Evolutionary conservation across 2,797 vertebrate genomes (phyloP).

Genomic region (Microhierax caerulescens): DNA sequence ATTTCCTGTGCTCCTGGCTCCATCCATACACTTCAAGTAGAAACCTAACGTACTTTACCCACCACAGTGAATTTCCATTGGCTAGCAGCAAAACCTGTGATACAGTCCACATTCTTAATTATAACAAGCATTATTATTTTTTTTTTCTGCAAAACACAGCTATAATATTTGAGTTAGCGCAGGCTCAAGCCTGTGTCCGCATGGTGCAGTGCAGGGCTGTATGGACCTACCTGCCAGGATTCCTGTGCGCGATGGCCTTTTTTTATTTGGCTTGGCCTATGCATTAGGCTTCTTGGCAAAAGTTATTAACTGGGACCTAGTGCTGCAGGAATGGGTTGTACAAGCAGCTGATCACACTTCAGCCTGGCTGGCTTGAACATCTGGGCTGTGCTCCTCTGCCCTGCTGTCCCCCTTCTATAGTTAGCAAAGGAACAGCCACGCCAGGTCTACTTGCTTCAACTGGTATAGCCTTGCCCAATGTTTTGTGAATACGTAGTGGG

Average conservation of each 20-base stretch:
- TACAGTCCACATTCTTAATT: not conserved
- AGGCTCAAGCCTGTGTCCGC: not conserved
- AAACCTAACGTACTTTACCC: not conserved
- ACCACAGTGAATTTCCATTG: conserved; percentile 17
- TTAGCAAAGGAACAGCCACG: not conserved
- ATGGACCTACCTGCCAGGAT: not conserved
- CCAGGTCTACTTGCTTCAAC: not conserved
- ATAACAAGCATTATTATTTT: not conserved
- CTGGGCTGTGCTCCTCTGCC: not conserved
- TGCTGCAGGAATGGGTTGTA: not conserved
- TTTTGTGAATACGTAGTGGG: not conserved
- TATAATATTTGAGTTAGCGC: not conserved
- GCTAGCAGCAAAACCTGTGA: not conserved
- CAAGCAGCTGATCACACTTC: not conserved
- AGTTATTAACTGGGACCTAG: not conserved
- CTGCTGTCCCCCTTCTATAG: not conserved
- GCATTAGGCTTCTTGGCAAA: not conserved
- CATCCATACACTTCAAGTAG: not conserved
- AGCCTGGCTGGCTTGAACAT: not conserved
- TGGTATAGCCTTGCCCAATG: not conserved
- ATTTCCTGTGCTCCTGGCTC: conserved; percentile 23
- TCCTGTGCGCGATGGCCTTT: not conserved
- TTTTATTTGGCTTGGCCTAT: not conserved
- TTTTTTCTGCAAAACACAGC: not conserved
- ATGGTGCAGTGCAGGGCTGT: not conserved